These are phyloP conservation scores for Amiota minor DNA, from an alignment of 2,888 invertebrate species.

Conservation along the genomic window DNA sequence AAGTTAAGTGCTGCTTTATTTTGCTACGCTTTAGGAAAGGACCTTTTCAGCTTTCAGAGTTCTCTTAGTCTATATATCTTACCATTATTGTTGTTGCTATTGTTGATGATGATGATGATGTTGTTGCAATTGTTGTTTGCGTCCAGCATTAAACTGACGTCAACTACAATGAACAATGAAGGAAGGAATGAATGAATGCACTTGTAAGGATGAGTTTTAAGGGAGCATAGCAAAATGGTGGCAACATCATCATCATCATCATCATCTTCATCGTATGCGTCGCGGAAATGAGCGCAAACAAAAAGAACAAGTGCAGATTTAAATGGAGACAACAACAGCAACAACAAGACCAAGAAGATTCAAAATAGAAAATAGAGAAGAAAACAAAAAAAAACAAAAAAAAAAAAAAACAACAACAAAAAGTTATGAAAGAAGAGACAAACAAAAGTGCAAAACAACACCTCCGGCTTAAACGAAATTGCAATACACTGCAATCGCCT, in stretches of 20 bases:
- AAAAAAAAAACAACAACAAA: neutral
- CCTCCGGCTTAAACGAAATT: constrained; percentile 12
- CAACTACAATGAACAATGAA: neutral
- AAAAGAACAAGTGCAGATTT: constrained; percentile 4
- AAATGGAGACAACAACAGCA: neutral
- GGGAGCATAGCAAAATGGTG: neutral
- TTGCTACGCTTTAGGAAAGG: constrained; percentile 8
- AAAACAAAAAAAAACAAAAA: neutral
- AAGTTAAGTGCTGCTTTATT: constrained; percentile 21
- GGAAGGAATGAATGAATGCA: neutral
- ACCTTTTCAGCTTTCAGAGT: neutral
- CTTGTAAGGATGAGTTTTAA: neutral
- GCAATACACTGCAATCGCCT: neutral
- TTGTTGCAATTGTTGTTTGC: neutral
- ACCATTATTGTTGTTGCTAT: no score
- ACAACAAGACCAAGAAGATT: neutral
- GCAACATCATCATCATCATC: neutral
- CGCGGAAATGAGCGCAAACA: neutral
- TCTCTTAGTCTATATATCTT: no score
- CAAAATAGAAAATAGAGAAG: neutral
- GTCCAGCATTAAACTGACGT: neutral
- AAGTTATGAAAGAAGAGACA: neutral
- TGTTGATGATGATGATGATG: neutral
- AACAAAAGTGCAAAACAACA: neutral
- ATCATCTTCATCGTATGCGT: neutral